A percentile compares a stretch with the other conserved stretches of the same genome.
Evolutionary conservation across 1,140 invertebrate genomes (phyloP).

Genomic region (Oryzaephilus surinamensis): DNA sequence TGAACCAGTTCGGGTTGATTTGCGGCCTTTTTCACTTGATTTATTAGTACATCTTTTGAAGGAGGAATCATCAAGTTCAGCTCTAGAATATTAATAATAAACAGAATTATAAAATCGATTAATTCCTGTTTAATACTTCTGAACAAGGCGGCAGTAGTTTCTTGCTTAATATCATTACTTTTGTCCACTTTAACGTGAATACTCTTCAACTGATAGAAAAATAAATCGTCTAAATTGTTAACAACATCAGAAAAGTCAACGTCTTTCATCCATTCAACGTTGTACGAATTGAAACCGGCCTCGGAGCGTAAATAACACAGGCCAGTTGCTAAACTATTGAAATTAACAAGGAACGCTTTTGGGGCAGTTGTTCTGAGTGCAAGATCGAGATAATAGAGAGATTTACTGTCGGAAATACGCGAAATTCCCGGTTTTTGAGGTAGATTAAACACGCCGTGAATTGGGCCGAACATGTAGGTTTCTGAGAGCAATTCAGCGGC

Average conservation of each 20-base stretch:
- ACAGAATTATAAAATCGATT: background rate
- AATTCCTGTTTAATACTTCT: slow-evolving; percentile 26
- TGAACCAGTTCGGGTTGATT: slow-evolving; percentile 26
- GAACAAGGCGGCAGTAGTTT: slow-evolving; percentile 25
- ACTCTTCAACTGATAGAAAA: slow-evolving; percentile 20
- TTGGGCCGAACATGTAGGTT: slow-evolving; percentile 23
- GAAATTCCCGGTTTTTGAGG: slow-evolving; percentile 15
- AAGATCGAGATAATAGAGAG: slow-evolving; percentile 28
- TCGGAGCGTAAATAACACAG: slow-evolving; percentile 22
- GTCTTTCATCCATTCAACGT: slow-evolving; percentile 22
- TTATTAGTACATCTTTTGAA: slow-evolving; percentile 17
- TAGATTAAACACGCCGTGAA: slow-evolving; percentile 27
- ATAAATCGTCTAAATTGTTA: slow-evolving; percentile 23
- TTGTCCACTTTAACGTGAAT: slow-evolving; percentile 26
- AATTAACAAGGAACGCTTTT: slow-evolving; percentile 30
- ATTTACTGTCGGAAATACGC: slow-evolving; percentile 22
- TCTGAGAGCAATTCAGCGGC: slow-evolving; percentile 28
- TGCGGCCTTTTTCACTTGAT: slow-evolving; percentile 17
- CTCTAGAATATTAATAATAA: slow-evolving; percentile 23
- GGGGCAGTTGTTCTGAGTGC: slow-evolving; percentile 26
- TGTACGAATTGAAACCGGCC: slow-evolving; percentile 25
- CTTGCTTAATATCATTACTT: slow-evolving; percentile 20
- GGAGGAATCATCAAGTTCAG: slow-evolving; percentile 25
- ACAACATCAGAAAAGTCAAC: slow-evolving; percentile 23
- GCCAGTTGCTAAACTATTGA: slow-evolving; percentile 21